Evolutionary conservation across 2,888 invertebrate species (phyloP), one percentile per base, ranked within the genome.

Genomic region (Lasioglossum villosulum): DNA sequence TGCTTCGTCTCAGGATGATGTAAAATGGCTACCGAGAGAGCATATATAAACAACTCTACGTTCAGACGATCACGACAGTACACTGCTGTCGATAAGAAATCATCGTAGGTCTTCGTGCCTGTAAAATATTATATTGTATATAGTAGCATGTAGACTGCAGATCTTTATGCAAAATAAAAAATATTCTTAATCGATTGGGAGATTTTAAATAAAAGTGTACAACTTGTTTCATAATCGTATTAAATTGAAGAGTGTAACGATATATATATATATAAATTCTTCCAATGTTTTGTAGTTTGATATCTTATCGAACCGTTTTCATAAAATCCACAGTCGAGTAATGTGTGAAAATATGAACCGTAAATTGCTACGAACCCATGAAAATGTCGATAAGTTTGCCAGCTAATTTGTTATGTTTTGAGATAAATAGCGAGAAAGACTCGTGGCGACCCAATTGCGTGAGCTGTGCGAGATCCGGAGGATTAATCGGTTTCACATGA

Each of bases 21-120:
- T 91, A 97, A 96, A 34, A 98, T 95, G 0, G 97, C 97, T 12
- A 98, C 97, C 0, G 98, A 97, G 66, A 97, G 96, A 70, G 97
- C 96, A 94, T 98, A 98, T 94, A 98, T 97, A 95, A 97, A 98
- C 88, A 98, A 95, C 89, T 97, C 97, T 0, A 98, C 97, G 95
- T 98, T 98, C 19, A 98, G 95, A 63, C 97, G 96, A 89, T 97
- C 97, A 82, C 98, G 96, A 71, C 97, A 96, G 92, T 96, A 98
- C 14, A 97, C 97, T 72, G 97, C 96, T 27, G 97, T 96, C 0
- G 98, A 97, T 91, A 97, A 95, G 82, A 98, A 96, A 88, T 98
- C 98, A 0, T 97, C 97, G 19, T 97, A 94, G 71, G 96, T 96
- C 59, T 97, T 96, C 96, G 98, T 96, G 30, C 96, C 97, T 97